A percentile compares a stretch with the other conserved stretches of the same genome.
phyloP scores from a whole-genome alignment of 1,140 invertebrate genomes.

The Drosophila burlai region DNA sequence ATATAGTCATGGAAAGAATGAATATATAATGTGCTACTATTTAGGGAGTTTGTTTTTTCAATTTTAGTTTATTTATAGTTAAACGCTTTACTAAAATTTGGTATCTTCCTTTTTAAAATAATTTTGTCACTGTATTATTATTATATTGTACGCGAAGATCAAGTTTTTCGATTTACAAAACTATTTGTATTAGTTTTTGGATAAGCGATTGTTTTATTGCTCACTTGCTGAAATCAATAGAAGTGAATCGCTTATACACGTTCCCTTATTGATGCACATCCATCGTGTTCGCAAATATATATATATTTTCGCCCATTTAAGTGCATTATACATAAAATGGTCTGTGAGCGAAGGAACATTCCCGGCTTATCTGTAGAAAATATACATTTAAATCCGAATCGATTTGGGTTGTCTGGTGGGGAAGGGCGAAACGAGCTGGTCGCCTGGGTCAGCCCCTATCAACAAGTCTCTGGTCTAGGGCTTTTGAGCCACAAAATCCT shows the following conservation, averaged over 20 bases:
- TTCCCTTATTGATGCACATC: conserved; percentile 58
- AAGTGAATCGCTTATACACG: conserved; percentile 60
- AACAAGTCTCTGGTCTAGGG: conserved; percentile 67
- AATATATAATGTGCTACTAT: neutral
- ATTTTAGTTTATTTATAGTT: neutral
- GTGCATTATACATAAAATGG: conserved; percentile 60
- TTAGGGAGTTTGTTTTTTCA: neutral
- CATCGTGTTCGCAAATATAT: conserved; percentile 47
- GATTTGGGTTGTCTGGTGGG: conserved; percentile 50
- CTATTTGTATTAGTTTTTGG: conserved; percentile 57
- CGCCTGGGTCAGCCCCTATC: conserved; percentile 71
- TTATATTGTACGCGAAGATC: conserved; percentile 13
- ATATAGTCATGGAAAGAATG: too few relatives aligned
- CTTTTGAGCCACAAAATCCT: conserved; percentile 69
- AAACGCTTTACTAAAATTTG: neutral
- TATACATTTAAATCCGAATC: conserved; percentile 73
- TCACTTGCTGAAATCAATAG: conserved; percentile 45
- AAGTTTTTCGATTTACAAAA: conserved; percentile 68
- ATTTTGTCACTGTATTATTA: neutral
- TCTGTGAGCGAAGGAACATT: conserved; percentile 18
- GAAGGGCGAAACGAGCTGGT: conserved; percentile 4
- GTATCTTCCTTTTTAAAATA: too few relatives aligned
- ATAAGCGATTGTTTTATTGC: conserved; percentile 30
- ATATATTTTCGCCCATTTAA: conserved; percentile 41
- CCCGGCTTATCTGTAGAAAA: conserved; percentile 59